Evolutionary conservation across 1,140 invertebrate genomes (phyloP).

Genomic region (Hydropsyche tenuis): DNA sequence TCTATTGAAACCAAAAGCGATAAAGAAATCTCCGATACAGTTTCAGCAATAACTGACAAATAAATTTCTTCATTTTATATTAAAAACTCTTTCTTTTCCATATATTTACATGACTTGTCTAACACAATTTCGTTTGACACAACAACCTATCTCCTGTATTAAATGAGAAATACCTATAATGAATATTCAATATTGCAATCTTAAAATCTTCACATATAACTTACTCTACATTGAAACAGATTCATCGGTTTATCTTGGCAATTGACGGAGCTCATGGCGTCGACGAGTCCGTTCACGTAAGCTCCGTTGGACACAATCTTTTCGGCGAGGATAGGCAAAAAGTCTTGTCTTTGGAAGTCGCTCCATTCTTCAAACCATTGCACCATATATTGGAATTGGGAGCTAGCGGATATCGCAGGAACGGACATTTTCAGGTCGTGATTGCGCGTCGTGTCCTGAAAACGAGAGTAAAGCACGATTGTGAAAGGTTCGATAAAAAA

Average conservation of each 20-base stretch:
- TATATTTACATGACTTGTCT: too few species aligned
- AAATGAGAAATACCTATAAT: slow-evolving; percentile 18
- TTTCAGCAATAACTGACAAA: too few species aligned
- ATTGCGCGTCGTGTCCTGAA: too few species aligned
- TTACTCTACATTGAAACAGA: slow-evolving; percentile 85
- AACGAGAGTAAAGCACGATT: neutral
- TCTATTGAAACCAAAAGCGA: too few species aligned
- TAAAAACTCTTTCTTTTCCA: too few species aligned
- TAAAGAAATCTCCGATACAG: too few species aligned
- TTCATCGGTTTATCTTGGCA: slow-evolving; percentile 80
- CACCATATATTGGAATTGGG: slow-evolving; percentile 78
- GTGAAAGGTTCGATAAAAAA: neutral
- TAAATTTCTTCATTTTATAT: too few species aligned
- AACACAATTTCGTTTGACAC: too few species aligned
- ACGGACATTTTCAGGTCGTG: slow-evolving; percentile 50
- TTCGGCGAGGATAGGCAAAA: slow-evolving; percentile 78
- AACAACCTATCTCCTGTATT: too few species aligned
- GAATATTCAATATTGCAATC: neutral
- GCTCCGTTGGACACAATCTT: slow-evolving; percentile 65
- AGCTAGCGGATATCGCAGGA: slow-evolving; percentile 66
- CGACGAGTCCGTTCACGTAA: slow-evolving; percentile 77
- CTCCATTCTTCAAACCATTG: slow-evolving; percentile 92
- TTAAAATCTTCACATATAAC: slow-evolving; percentile 48
- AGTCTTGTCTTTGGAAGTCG: slow-evolving; percentile 83
- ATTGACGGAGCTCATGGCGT: slow-evolving; percentile 70